phyloP scores from a whole-genome alignment of 2,113 vertebrate species.

The Brachypodius melanocephalos region DNA sequence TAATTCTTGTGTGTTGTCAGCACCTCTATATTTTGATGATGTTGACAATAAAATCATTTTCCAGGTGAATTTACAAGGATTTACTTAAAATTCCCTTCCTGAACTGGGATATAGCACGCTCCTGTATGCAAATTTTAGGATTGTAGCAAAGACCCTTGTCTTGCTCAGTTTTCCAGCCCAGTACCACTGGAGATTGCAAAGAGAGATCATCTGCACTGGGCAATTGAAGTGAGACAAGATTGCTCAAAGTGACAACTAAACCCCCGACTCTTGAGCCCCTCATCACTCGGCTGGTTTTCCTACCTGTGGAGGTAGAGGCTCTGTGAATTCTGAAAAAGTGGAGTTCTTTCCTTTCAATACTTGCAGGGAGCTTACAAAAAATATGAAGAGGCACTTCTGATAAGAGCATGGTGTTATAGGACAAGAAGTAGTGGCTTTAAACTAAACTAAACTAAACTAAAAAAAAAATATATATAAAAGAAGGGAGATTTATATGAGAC shows the following conservation, averaged over 20 bases:
- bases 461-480: neutral
- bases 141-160: neutral
- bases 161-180: neutral
- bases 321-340: neutral
- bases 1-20: neutral
- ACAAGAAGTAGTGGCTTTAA: neutral
- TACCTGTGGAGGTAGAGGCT: neutral
- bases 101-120: neutral
- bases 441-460: neutral
- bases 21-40: neutral
- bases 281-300: neutral
- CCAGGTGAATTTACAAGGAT: neutral
- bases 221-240: neutral
- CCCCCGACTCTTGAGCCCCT: neutral
- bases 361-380: neutral
- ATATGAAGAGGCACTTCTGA: neutral
- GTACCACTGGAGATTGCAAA: neutral
- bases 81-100: neutral
- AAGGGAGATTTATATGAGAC: neutral
- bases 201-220: neutral
- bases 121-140: neutral
- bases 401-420: accelerated
- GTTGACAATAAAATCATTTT: neutral
- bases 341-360: neutral
- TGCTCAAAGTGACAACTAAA: neutral